These are phyloP conservation scores for Etia nguti DNA, from an alignment of 2,113 vertebrate genomes.

Conservation along the genomic window DNA sequence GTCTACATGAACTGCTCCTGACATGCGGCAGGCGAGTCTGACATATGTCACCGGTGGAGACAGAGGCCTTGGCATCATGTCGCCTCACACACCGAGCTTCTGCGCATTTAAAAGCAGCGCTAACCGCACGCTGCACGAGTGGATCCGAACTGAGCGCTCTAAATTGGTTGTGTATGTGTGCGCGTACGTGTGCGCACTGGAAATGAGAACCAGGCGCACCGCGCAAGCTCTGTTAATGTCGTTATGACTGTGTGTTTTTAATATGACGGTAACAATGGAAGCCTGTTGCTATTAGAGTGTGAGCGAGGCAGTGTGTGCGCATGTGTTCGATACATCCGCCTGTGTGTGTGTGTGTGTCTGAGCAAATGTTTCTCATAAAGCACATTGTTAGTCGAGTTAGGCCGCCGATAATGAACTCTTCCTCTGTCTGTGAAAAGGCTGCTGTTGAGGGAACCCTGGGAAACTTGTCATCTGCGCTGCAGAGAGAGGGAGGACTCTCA, in stretches of 20 bases:
- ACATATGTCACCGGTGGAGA: conserved; percentile 68
- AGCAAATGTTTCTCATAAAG: conserved; percentile 65
- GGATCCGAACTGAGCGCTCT: conserved; percentile 45
- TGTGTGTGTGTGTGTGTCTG: neutral
- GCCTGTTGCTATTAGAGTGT: conserved; percentile 64
- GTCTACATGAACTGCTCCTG: conserved; percentile 62
- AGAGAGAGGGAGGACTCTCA: neutral
- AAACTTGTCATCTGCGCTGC: conserved; percentile 23
- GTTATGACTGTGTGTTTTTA: conserved; percentile 70
- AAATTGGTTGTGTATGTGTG: conserved; percentile 27
- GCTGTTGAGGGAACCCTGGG: conserved; percentile 55
- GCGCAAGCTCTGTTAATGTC: conserved; percentile 58
- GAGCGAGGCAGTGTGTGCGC: conserved; percentile 19
- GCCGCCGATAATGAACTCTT: conserved; percentile 52
- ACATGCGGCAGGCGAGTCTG: conserved; percentile 60
- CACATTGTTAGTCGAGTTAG: conserved; percentile 48
- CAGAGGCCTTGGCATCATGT: conserved; percentile 57
- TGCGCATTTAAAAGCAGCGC: conserved; percentile 55
- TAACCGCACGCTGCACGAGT: conserved; percentile 65
- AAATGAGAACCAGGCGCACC: conserved; percentile 75
- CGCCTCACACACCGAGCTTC: conserved; percentile 60
- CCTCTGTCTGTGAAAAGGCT: conserved; percentile 57
- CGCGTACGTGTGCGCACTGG: conserved; percentile 22
- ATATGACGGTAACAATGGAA: conserved; percentile 67
- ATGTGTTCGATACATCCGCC: conserved; percentile 26